phyloP scores from a whole-genome alignment of 2,797 vertebrate species.

The Hippocampus kuda region DNA sequence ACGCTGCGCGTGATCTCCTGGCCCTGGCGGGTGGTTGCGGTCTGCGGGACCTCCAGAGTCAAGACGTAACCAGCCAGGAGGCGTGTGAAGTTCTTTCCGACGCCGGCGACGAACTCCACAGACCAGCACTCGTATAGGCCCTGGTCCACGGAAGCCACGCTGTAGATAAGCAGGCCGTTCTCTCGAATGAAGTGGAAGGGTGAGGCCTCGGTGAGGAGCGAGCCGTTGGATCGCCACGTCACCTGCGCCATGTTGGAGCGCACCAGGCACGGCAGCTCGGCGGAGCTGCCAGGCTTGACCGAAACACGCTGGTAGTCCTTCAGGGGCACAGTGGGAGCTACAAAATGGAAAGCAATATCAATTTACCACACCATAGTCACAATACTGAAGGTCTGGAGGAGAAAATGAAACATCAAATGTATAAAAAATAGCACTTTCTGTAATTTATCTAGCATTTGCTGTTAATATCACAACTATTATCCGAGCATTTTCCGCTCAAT shows the following conservation, averaged over 20 bases:
- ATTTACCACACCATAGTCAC: background rate
- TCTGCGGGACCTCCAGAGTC: slow-evolving; percentile 62
- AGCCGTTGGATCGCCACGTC: slow-evolving; percentile 79
- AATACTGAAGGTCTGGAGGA: background rate
- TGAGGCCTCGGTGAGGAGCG: slow-evolving; percentile 72
- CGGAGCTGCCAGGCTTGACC: slow-evolving; percentile 81
- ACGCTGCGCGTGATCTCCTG: slow-evolving; percentile 20
- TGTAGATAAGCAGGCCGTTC: slow-evolving; percentile 82
- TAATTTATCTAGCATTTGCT: too few species aligned
- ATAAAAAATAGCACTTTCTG: too few species aligned
- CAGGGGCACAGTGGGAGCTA: slow-evolving; percentile 36
- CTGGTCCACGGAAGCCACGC: slow-evolving; percentile 77
- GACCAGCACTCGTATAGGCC: slow-evolving; percentile 87
- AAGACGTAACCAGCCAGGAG: slow-evolving; percentile 75
- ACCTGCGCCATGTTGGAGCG: slow-evolving; percentile 83
- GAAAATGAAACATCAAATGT: background rate
- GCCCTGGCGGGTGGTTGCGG: slow-evolving; percentile 16
- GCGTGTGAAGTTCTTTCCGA: slow-evolving; percentile 75
- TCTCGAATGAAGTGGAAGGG: slow-evolving; percentile 80
- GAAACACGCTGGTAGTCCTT: slow-evolving; percentile 50
- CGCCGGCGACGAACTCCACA: slow-evolving; percentile 72
- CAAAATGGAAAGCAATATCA: slow-evolving; percentile 5
- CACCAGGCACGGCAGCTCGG: slow-evolving; percentile 80
- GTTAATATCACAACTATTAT: too few species aligned
- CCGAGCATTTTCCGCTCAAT: too few species aligned